These are phyloP conservation scores for Hydrophis major DNA, from an alignment of 2,797 vertebrate species.

Conservation along the genomic window DNA sequence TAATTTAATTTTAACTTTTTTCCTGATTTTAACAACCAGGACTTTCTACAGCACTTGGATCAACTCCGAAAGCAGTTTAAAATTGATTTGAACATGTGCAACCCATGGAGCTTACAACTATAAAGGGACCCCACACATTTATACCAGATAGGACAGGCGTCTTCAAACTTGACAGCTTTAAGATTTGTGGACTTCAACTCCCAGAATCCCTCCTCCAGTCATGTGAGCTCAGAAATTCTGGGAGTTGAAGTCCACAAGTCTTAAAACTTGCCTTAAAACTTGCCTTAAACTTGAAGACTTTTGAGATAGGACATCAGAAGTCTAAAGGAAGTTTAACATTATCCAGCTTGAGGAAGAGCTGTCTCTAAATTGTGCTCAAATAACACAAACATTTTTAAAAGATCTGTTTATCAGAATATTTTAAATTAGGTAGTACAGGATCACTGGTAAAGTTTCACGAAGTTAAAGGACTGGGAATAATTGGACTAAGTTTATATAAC, in stretches of 20 bases:
- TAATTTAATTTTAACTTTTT: conserved; percentile 46
- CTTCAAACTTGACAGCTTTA: too few species aligned
- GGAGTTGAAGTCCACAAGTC: too few species aligned
- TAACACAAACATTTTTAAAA: conserved; percentile 46
- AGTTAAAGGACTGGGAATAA: conserved; percentile 65
- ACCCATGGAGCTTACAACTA: conserved; percentile 60
- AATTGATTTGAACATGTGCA: conserved; percentile 59
- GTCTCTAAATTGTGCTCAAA: conserved; percentile 62
- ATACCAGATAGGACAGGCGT: conserved; percentile 57
- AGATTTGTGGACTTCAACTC: too few species aligned
- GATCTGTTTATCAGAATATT: conserved; percentile 59
- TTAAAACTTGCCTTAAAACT: too few species aligned
- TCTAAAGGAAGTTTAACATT: conserved; percentile 64
- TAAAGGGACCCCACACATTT: conserved; percentile 68
- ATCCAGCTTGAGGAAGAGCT: conserved; percentile 63
- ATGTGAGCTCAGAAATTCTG: too few species aligned
- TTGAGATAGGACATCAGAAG: conserved; percentile 59
- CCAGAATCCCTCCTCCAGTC: too few species aligned
- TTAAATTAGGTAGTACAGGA: conserved; percentile 61
- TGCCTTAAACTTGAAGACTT: too few species aligned
- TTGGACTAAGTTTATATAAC: neutral
- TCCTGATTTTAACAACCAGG: conserved; percentile 39
- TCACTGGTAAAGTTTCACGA: conserved; percentile 62
- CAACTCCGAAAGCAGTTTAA: conserved; percentile 65
- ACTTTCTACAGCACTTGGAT: conserved; percentile 48